Base-by-base conservation (phyloP, 2,888 invertebrate species). In the Arenicola marina region DNA sequence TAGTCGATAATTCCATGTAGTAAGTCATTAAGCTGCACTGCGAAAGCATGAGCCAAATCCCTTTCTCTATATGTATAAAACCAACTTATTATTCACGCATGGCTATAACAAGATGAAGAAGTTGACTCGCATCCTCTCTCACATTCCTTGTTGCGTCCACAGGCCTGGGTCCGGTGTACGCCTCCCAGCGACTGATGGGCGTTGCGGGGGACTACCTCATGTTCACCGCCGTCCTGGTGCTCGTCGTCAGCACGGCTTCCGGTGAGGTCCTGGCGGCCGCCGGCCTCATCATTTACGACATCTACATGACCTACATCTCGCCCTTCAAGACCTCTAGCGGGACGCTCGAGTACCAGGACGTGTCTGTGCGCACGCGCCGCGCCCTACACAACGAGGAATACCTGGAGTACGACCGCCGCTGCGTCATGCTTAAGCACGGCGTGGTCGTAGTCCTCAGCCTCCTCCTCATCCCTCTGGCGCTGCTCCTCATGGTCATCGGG, bases 231-330 rank as follows among this genome's bases (percentile, higher is more conserved):
- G 64, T 59, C 34, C 11, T 65, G 29, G 60, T 61, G 21, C 48
- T 59, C 45, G 64, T 62, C 26, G 44, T 70, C 33, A 65, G 54
- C 48, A 61, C 66, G 4, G 59, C 61, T n/a, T 46, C 67, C 4
- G 58, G 62, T 48, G 63, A 73, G 48, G 64, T 73, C 24, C 61
- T 72, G 4, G 60, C 71, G n/a, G 51, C 62, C 29, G 61, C 71
- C 15, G 63, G 68, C 33, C 63, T 73, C 58, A 53, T 70, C 33
- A 51, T 70, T 51, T 73, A 72, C 55, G 73, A 73, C 62, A 70
- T 73, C 63, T 70, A 63, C 65, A 63, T 67, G 63, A 63, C 69
- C 2, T 72, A 72, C 63, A 51, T 70, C 31, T 43, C 61, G 7
- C 66, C 72, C 21, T 65, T 70, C 56, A 59, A 48, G 21, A 34